Conservation (phyloP, 1,140 invertebrate species). For the Helicoverpa armigera region DNA sequence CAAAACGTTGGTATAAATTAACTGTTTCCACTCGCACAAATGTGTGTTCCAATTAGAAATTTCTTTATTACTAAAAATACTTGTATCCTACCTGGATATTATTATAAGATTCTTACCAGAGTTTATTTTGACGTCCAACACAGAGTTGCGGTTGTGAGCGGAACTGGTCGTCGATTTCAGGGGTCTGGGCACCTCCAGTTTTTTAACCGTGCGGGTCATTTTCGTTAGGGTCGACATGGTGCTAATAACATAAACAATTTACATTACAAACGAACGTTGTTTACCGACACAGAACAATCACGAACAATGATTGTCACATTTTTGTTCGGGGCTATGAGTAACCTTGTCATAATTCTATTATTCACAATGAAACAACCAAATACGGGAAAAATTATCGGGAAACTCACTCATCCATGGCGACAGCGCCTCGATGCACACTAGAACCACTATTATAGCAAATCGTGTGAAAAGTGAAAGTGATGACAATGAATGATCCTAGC, state of each 20-base stretch:
- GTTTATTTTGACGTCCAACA: constrained; percentile 85
- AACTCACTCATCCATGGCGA: constrained; percentile 85
- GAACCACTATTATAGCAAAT: constrained; percentile 79
- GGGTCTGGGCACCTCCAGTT: constrained; percentile 91
- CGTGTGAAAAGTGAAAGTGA: constrained; percentile 85
- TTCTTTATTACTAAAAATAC: background rate
- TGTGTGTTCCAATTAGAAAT: constrained; percentile 9
- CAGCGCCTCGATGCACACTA: constrained; percentile 73
- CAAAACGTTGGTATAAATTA: too few species aligned
- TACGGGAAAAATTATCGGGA: constrained; percentile 66
- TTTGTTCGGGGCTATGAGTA: constrained; percentile 73
- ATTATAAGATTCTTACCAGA: constrained; percentile 79
- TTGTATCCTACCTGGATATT: background rate
- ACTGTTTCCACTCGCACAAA: too few species aligned
- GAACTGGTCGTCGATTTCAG: constrained; percentile 88
- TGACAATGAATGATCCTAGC: constrained; percentile 85
- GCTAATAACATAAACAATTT: constrained; percentile 67
- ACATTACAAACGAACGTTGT: constrained; percentile 34
- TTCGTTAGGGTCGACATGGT: constrained; percentile 86
- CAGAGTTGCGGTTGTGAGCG: constrained; percentile 83
- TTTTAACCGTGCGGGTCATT: constrained; percentile 89
- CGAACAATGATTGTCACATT: constrained; percentile 66
- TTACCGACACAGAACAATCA: constrained; percentile 48
- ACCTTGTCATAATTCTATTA: constrained; percentile 76
- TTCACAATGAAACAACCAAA: constrained; percentile 67